Conservation (phyloP, 2,113 vertebrate genomes). For the Oreochromis tanganicae region DNA sequence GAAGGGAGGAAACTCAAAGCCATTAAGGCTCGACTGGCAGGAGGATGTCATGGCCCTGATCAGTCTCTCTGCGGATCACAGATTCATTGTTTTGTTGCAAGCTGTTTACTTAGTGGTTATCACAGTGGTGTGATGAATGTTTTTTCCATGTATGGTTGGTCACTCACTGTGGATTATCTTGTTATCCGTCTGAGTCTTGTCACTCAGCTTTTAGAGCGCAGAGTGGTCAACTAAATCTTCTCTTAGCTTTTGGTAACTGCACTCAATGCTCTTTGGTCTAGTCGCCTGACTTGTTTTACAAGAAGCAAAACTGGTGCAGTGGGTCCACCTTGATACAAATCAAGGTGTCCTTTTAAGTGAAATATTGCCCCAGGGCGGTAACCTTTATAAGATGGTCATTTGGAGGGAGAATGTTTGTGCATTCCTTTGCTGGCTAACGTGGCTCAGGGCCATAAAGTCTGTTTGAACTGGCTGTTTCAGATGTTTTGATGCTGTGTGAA, state of each 20-base stretch:
- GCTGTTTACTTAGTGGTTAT: slow-evolving; percentile 30
- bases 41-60: not conserved
- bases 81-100: slow-evolving; percentile 6
- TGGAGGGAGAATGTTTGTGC: slow-evolving; percentile 63
- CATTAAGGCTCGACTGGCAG: slow-evolving; percentile 24
- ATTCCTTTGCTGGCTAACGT: slow-evolving; percentile 67
- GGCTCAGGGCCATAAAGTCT: slow-evolving; percentile 35
- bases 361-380: not conserved
- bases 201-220: not conserved
- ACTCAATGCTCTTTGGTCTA: not conserved
- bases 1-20: slow-evolving; percentile 6
- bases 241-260: not conserved
- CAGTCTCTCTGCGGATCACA: not conserved
- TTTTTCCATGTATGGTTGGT: not conserved
- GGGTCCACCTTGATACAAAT: slow-evolving; percentile 35
- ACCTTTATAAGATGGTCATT: slow-evolving; percentile 52
- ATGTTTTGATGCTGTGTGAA: slow-evolving; percentile 57
- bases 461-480: slow-evolving; percentile 60
- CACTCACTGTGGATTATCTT: not conserved
- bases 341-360: slow-evolving; percentile 53
- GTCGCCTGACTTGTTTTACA: not conserved
- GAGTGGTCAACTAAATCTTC: not conserved
- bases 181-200: not conserved
- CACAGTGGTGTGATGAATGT: not conserved
- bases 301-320: not conserved